These are phyloP conservation scores for Lerema accius DNA, from an alignment of 1,140 invertebrate species.

Conservation along the genomic window DNA sequence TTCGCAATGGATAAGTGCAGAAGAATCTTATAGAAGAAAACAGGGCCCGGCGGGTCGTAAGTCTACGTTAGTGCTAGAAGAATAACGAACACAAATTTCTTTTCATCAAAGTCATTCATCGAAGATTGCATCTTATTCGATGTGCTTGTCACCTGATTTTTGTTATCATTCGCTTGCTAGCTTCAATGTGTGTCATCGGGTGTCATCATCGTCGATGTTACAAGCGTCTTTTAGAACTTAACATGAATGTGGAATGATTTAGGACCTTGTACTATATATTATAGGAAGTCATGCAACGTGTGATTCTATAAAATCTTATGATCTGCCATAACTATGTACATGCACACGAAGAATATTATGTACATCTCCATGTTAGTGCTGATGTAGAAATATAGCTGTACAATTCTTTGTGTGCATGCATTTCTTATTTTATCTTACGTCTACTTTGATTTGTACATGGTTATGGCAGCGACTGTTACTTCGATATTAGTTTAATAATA, in stretches of 20 bases:
- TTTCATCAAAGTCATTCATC: conserved; percentile 46
- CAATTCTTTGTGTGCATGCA: conserved; percentile 2
- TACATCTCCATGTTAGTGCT: not conserved
- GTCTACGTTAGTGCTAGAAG: conserved; percentile 62
- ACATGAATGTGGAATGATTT: conserved; percentile 59
- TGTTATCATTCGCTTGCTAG: conserved; percentile 70
- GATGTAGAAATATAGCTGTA: not conserved
- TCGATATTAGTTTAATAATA: conserved; percentile 39
- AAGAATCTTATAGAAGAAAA: conserved; percentile 81
- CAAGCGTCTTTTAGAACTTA: conserved; percentile 41
- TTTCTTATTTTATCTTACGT: conserved; percentile 31
- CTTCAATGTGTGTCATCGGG: conserved; percentile 69
- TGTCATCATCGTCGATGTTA: conserved; percentile 68
- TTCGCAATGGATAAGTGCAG: conserved; percentile 71
- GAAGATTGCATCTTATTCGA: conserved; percentile 67
- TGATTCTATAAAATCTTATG: conserved; percentile 14
- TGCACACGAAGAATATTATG: not conserved
- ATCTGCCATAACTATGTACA: conserved; percentile 9
- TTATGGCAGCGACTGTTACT: conserved; percentile 39
- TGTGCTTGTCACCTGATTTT: conserved; percentile 71
- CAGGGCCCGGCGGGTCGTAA: conserved; percentile 80
- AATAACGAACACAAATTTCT: conserved; percentile 36
- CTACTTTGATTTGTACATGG: conserved; percentile 42
- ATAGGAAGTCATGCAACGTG: conserved; percentile 30
- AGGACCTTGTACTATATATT: conserved; percentile 61